These are phyloP conservation scores for Thyatira batis DNA, from an alignment of 2,888 invertebrate genomes.

Conservation along the genomic window DNA sequence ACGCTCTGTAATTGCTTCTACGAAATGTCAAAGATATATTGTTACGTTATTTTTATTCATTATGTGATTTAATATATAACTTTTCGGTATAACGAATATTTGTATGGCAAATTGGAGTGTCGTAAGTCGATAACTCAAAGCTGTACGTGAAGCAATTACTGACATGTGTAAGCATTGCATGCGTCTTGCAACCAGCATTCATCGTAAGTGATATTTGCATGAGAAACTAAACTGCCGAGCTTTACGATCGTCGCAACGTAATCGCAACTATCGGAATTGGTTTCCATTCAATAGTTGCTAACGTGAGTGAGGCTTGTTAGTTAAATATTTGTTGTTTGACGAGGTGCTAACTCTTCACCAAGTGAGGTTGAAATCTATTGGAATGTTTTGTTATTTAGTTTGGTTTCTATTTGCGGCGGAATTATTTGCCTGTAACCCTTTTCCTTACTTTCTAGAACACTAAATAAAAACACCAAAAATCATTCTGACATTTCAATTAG, in stretches of 20 bases:
- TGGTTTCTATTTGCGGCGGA: not conserved
- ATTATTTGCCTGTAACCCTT: no score
- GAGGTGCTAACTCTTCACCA: constrained; percentile 10
- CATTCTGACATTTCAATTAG: constrained; percentile 7
- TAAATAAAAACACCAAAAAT: no score
- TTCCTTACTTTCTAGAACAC: no score
- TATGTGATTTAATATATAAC: not conserved
- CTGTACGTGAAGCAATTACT: not conserved
- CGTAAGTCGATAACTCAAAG: not conserved
- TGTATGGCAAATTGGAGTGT: not conserved
- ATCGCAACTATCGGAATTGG: constrained; percentile 19
- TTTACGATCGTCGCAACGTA: constrained; percentile 13
- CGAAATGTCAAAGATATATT: no score
- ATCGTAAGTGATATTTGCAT: constrained; percentile 7
- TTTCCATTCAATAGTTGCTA: constrained; percentile 19
- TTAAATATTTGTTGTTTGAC: constrained; percentile 19
- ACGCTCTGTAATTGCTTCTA: not conserved
- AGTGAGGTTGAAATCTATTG: constrained; percentile 11
- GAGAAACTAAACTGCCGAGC: constrained; percentile 15
- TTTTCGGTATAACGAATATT: not conserved
- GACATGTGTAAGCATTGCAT: not conserved
- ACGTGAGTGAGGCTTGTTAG: constrained; percentile 13
- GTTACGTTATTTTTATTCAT: not conserved
- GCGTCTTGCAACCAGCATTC: not conserved
- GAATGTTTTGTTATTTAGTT: not conserved